Evolutionary conservation across 2,888 invertebrate genomes (phyloP), one percentile per base, ranked within the genome.

Genomic region (Andrena bicolor): DNA sequence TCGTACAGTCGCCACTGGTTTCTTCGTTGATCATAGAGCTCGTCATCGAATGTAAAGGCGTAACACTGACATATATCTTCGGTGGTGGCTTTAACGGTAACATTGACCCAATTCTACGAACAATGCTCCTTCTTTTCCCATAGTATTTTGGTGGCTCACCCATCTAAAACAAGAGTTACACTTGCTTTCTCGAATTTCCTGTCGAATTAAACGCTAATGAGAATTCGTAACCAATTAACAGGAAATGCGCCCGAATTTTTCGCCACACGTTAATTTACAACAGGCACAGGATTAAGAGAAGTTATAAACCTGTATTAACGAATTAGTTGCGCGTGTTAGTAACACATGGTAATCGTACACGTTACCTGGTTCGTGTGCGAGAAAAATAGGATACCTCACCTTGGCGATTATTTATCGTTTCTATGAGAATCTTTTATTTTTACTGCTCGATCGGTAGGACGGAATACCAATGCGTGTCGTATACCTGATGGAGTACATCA

Each of bases 11-110:
- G 23, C 86, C 86, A 76, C 86, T 91, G 5, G 87, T 90, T 79
- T 93, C 93, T 61, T 93, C 92, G 61, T 92, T 92, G 23, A 93
- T 93, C 93, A 94, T 93, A 8, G 94, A 94, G 89, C 88, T 93
- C 20, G 93, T 92, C 94, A 94, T 94, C 2, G 94, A 94, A 80
- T 94, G 94, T 63, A 94, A 90, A 53, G 94, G 92, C 13, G 94
- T 94, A 53, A 94, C 94, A 60, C 93, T 92, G 7, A 94, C 93
- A 80, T 94, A 94, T 73, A 94, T 92, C 88, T 93, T 94, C 68
- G 94, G 94, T 60, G 92, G 93, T 28, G 94, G 93, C 77, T 91
- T 94, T 2, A 94, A 74, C 41, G 94, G 94, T 77, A 94, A 83
- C 83, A 94, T 90, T 2, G 94, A 94, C 32, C 94, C 94, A 70